Evolutionary conservation across 2,888 invertebrate species (phyloP).

Genomic region (Rhagonycha fulva): DNA sequence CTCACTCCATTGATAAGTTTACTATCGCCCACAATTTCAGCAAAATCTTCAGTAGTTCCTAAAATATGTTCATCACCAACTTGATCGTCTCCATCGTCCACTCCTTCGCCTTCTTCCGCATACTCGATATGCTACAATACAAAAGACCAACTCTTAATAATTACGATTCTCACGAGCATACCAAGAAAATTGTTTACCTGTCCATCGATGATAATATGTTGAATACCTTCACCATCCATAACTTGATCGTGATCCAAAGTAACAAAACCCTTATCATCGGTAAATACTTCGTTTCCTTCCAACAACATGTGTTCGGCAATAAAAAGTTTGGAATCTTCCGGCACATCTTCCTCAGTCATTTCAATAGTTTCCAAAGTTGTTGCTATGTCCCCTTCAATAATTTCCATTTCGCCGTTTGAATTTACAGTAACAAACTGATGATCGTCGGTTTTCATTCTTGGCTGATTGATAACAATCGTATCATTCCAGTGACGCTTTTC

Average conservation of each 20-base stretch:
- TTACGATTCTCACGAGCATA: neutral
- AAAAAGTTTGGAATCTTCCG: conserved; percentile 57
- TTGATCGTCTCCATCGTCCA: conserved; percentile 41
- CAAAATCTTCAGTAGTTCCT: conserved; percentile 40
- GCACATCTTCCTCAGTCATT: conserved; percentile 35
- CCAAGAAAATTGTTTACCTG: conserved; percentile 35
- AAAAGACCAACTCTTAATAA: neutral
- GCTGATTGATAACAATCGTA: conserved; percentile 83
- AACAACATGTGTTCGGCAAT: conserved; percentile 61
- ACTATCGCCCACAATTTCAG: conserved; percentile 44
- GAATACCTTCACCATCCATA: conserved; percentile 42
- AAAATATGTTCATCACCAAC: conserved; percentile 42
- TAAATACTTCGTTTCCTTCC: conserved; percentile 49
- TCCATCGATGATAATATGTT: conserved; percentile 54
- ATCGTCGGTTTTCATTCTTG: conserved; percentile 66
- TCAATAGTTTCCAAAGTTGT: conserved; percentile 33
- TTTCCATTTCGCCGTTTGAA: conserved; percentile 51
- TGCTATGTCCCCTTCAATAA: conserved; percentile 40
- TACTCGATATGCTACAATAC: conserved; percentile 48
- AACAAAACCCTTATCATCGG: conserved; percentile 34
- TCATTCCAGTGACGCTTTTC: conserved; percentile 74
- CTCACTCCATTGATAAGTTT: conserved; percentile 37
- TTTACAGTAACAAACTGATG: conserved; percentile 56
- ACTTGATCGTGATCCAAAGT: conserved; percentile 35
- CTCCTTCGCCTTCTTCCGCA: conserved; percentile 39